Percentiles rank a stretch among this genome's conserved stretches.
These are phyloP conservation scores for Zophobas atratus DNA, from an alignment of 1,140 invertebrate species.

Conservation along the genomic window DNA sequence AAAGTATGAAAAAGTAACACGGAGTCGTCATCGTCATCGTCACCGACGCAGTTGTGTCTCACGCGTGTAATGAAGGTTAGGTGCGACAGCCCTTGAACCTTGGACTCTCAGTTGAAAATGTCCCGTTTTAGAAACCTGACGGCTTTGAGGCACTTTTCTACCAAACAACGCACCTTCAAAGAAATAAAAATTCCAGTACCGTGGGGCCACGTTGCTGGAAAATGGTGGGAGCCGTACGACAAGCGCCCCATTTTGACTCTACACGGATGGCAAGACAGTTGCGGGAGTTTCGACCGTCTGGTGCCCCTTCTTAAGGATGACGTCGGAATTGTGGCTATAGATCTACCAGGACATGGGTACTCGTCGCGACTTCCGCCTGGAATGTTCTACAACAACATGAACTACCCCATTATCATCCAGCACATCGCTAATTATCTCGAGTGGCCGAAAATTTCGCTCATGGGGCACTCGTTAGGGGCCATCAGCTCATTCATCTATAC, in stretches of 20 bases:
- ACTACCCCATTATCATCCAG: conserved; percentile 72
- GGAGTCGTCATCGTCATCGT: no score
- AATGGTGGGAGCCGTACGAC: conserved; percentile 78
- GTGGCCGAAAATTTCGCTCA: conserved; percentile 79
- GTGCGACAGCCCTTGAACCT: conserved; percentile 1
- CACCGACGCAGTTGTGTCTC: not conserved
- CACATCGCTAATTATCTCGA: conserved; percentile 76
- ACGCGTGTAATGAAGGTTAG: conserved; percentile 1
- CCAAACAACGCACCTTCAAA: conserved; percentile 57
- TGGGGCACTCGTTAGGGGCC: conserved; percentile 79
- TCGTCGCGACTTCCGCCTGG: conserved; percentile 79
- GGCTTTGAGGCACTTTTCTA: not conserved
- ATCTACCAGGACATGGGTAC: conserved; percentile 82
- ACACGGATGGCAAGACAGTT: conserved; percentile 86
- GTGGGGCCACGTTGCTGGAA: conserved; percentile 79
- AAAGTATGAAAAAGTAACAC: no score
- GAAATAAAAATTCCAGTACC: conserved; percentile 78
- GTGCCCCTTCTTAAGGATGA: conserved; percentile 74
- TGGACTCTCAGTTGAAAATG: not conserved
- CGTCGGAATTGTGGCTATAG: conserved; percentile 76
- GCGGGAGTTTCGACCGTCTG: conserved; percentile 80
- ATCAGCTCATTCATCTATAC: conserved; percentile 72
- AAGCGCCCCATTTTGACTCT: conserved; percentile 78
- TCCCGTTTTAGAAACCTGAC: no score
- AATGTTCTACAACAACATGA: conserved; percentile 74